Base-by-base conservation (phyloP, 2,113 vertebrate species). In the Heterotis niloticus region DNA sequence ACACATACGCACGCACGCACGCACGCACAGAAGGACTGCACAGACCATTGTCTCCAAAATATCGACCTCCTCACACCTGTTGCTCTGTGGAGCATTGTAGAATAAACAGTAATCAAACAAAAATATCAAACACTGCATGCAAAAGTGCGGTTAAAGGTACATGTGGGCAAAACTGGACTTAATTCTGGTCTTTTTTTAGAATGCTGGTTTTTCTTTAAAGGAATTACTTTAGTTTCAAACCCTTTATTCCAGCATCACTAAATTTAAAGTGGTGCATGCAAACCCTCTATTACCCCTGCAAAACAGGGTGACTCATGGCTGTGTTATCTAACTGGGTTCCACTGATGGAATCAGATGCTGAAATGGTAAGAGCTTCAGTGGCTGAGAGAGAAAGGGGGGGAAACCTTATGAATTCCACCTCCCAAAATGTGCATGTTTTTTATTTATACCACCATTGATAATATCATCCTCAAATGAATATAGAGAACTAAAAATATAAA, bases 221-320 rank as follows among this genome's bases (percentile, higher is more conserved):
- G 3, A 44, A 44, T 44, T 44, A 44, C 34, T 44, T 44, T 1
- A n/a, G 1, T 54, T 71, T 51, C 12, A 34, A 52, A 23, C 34
- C n/a, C 51, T 17, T 1, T 0, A 1, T 12, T 29, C 44, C 18
- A 29, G 0, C 20, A 17, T 54, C 28, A 4, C 29, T 66, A 2
- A 66, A 20, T 23, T 62, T 62, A 62, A 62, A 62, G 20, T 20
- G 60, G 60, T 3, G 11, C 18, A 66, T 13, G 23, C 72, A 54
- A 74, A 16, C 13, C 16, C 24, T 57, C 44, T 5, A 13, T 74
- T 23, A 28, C 44, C n/a, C 71, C 23, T 23, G 16, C 78, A 84
- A 78, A 80, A 80, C 85, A 83, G 82, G 83, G 82, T 88, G 85
- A 89, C 81, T 85, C 88, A 88, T 87, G 80, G 83, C 84, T 85